Base-by-base conservation (phyloP, 2,797 vertebrate species). In the Caiman crocodilus region DNA sequence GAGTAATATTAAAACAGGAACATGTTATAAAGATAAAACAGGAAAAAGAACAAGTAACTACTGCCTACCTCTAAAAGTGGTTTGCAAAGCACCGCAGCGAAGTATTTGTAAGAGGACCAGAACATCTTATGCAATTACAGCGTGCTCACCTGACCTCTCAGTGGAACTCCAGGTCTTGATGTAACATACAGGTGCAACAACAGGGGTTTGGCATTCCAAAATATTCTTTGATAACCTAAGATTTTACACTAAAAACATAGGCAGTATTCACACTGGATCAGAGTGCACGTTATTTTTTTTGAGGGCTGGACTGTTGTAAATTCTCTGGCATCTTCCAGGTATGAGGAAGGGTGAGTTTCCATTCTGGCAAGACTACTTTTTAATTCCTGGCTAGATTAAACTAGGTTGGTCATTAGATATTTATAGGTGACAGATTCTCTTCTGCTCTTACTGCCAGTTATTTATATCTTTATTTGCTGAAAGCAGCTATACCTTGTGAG, bases 271-370 rank as follows among this genome's bases (percentile, higher is more conserved):
- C 30, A 7, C 69, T 78, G 42, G 26, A 69, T 61, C 78, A 61
- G 87, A 87, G 77, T 80, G n/a, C 2, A 25, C 14, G 2, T 17
- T 85, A n/a, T 12, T 64, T 11, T 59, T 86, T 60, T 61, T 89
- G n/a, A 86, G 28, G 79, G 63, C 63, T 78, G 1, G 55, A 75
- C 20, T 88, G 63, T 12, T 73, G 61, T 83, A 91, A 92, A 75
- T 60, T 82, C 15, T n/a, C 67, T 78, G 30, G 28, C 82, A 76
- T 5, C 86, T 76, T 59, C 75, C 56, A 87, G 79, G 6, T 76
- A 82, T 14, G 56, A 5, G 13, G 63, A 10, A n/a, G 6, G 2
- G 15, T 57, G 25, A 73, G 25, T 67, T 74, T 26, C 1, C 74
- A 21, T 15, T 58, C 85, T 5, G 12, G n/a, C 35, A 86, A 76